These are phyloP conservation scores for Drosophila suboccidentalis DNA, from an alignment of 2,888 invertebrate genomes.

Conservation along the genomic window DNA sequence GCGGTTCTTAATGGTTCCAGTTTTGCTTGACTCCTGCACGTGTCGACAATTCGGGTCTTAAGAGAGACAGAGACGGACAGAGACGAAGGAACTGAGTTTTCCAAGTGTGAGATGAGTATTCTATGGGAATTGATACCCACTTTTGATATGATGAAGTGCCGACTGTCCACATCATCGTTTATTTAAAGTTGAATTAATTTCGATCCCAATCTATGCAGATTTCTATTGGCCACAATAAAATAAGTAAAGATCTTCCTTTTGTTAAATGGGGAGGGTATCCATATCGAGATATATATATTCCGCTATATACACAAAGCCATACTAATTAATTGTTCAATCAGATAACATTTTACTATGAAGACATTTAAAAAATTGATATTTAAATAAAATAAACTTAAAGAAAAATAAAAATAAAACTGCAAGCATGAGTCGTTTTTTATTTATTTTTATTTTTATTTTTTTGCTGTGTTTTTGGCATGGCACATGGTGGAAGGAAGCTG, in stretches of 20 bases:
- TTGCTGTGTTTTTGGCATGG: constrained; percentile 42
- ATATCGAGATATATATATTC: constrained; percentile 4
- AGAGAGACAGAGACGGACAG: background rate
- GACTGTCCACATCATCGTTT: constrained; percentile 61
- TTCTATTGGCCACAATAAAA: constrained; percentile 42
- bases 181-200: constrained; percentile 71
- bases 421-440: constrained; percentile 38
- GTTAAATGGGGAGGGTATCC: background rate
- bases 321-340: constrained; percentile 78
- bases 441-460: constrained; percentile 20
- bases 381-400: constrained; percentile 66
- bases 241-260: constrained; percentile 33
- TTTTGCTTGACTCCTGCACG: constrained; percentile 36
- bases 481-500: constrained; percentile 51
- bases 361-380: constrained; percentile 74
- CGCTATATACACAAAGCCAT: constrained; percentile 47
- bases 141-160: constrained; percentile 59
- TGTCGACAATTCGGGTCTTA: constrained; percentile 12
- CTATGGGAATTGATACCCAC: constrained; percentile 5
- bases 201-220: constrained; percentile 68
- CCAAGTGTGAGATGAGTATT: constrained; percentile 6
- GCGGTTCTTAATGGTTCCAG: constrained; percentile 48
- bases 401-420: constrained; percentile 47
- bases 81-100: constrained; percentile 7
- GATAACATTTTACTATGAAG: constrained; percentile 75